Evolutionary conservation across 2,888 invertebrate genomes (phyloP), one percentile per base, ranked within the genome.

Genomic region (Chelonus formosanus): DNA sequence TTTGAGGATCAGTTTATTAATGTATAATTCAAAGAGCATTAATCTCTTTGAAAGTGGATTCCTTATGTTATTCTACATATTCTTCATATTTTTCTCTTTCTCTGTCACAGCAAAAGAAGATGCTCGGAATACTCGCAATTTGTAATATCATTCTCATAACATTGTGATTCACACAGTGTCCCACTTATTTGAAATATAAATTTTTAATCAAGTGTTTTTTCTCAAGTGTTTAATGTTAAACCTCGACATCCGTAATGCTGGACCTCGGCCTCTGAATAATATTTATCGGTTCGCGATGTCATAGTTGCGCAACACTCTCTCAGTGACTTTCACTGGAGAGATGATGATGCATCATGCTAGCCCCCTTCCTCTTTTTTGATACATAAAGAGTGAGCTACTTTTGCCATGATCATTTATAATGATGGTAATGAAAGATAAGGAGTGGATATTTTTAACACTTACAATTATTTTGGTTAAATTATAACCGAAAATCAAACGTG

Each of bases 241-340:
- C 40, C 40, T 40, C 40, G 40, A 52, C 7, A 52, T 52, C 8
- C 52, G 32, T 52, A 8, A 32, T 8, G 20, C 31, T 35, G 58
- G 58, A 52, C 34, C 57, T 61, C 56, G 60, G 36, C 64, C 54
- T 60, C 59, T 50, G 31, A 35, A 45, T 40, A 64, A n/a, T 50
- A 48, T 55, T 53, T 56, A 52, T 53, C 67, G 62, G 58, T 58
- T 63, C 65, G 55, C 50, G 62, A 62, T 40, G 61, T 71, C 62
- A 65, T 66, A 65, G 54, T 72, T 71, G 63, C 69, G 68, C 67
- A 71, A 70, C 54, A 44, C 44, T 52, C 35, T 40, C 53, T 63
- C 59, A 58, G 65, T 54, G 40, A 72, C 70, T 72, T 70, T 70
- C 72, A 69, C 70, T 67, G 53, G 58, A 65, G 63, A 67, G 63